Conservation (phyloP, 2,797 vertebrate genomes). For the Triplophysa yarkandensis region DNA sequence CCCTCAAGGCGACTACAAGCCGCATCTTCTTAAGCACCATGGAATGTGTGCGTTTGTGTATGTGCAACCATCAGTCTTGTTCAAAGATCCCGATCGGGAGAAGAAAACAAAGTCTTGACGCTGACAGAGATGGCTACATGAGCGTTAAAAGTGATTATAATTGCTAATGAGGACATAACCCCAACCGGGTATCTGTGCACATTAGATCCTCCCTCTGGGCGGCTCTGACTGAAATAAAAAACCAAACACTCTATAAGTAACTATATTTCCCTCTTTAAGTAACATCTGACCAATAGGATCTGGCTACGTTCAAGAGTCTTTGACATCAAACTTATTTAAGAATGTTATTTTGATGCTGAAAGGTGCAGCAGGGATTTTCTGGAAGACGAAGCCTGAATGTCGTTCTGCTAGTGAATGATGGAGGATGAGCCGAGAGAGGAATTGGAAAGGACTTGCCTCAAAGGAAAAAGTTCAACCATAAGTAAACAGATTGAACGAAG, state of each 20-base stretch:
- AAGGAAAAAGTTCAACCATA: slow-evolving; percentile 8
- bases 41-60: slow-evolving; percentile 11
- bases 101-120: slow-evolving; percentile 22
- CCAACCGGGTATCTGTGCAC: slow-evolving; percentile 24
- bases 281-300: background rate
- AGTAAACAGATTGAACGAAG: slow-evolving; percentile 1
- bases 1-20: slow-evolving; percentile 48
- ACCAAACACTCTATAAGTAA: no score
- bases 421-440: background rate
- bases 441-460: background rate
- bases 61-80: slow-evolving; percentile 39
- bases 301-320: background rate
- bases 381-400: background rate
- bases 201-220: slow-evolving; percentile 31
- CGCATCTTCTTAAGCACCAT: slow-evolving; percentile 38
- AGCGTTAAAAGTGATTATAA: slow-evolving; percentile 38
- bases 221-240: background rate
- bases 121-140: slow-evolving; percentile 15
- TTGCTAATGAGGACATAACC: slow-evolving; percentile 47
- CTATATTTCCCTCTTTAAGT: background rate
- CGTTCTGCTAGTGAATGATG: background rate
- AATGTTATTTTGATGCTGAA: background rate
- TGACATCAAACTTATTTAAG: slow-evolving; percentile 11
- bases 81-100: slow-evolving; percentile 38
- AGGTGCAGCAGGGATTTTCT: background rate